Conservation (phyloP, 2,797 vertebrate species). For the Anniella stebbinsi region DNA sequence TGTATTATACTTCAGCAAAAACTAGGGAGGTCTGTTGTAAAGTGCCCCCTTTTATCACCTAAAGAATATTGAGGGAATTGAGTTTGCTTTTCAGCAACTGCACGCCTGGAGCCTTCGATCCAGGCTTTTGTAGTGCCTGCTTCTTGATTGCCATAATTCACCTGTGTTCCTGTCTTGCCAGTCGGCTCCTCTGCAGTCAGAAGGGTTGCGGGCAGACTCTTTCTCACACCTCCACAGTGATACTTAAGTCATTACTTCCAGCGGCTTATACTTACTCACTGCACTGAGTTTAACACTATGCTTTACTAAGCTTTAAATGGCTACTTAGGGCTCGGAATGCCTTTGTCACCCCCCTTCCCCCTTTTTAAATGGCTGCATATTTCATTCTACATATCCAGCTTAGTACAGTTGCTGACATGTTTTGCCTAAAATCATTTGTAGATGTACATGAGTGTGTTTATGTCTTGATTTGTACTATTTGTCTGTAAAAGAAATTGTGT, state of each 20-base stretch:
- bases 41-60: slow-evolving; percentile 5
- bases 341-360: not conserved
- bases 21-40: slow-evolving; percentile 19
- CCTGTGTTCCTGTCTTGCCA: not conserved
- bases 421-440: not conserved
- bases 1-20: not conserved
- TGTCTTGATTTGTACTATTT: not conserved
- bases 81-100: not conserved
- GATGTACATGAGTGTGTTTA: not conserved
- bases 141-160: slow-evolving; percentile 30
- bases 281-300: not conserved
- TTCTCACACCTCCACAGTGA: not conserved
- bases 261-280: not conserved
- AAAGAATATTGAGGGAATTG: slow-evolving; percentile 4
- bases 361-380: too few species aligned
- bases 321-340: not conserved
- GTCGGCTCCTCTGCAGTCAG: not conserved
- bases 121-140: slow-evolving; percentile 35
- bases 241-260: not conserved
- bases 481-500: not conserved
- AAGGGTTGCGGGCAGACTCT: not conserved
- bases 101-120: slow-evolving; percentile 7
- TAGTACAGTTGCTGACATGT: not conserved
- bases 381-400: not conserved
- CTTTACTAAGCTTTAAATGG: slow-evolving; percentile 5